Evolutionary conservation across 2,888 invertebrate genomes (phyloP).

Genomic region (Clepsis dumicolana): DNA sequence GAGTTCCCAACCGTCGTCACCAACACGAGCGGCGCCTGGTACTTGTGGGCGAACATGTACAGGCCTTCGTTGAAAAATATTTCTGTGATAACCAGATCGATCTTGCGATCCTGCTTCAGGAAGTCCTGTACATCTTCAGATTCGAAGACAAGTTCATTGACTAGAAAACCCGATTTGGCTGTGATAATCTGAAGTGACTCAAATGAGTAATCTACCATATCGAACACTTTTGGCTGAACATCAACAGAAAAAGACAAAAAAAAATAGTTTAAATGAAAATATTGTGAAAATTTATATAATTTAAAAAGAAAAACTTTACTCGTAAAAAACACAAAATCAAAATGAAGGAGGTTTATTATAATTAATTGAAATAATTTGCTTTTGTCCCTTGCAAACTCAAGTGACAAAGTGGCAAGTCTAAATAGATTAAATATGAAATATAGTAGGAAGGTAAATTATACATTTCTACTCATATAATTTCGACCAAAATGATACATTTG

Average conservation of each 20-base stretch:
- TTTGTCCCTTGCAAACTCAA: no score
- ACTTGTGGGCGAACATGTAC: conserved; percentile 47
- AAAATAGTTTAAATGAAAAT: neutral
- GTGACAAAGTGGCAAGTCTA: neutral
- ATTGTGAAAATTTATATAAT: no score
- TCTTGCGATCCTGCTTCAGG: conserved; percentile 42
- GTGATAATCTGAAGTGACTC: conserved; percentile 34
- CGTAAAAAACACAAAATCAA: no score
- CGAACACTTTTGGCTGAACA: conserved; percentile 35
- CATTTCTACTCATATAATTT: conserved; percentile 40
- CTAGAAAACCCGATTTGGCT: conserved; percentile 30
- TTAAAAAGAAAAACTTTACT: no score
- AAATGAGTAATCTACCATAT: conserved; percentile 32
- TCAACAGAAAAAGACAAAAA: conserved; percentile 41
- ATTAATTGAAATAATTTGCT: no score
- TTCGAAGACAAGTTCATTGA: conserved; percentile 41
- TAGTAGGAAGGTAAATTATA: neutral
- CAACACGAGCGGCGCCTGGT: conserved; percentile 45
- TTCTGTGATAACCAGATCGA: conserved; percentile 45
- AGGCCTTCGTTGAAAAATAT: conserved; percentile 45
- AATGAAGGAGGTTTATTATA: no score
- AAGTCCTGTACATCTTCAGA: conserved; percentile 45
- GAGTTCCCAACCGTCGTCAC: conserved; percentile 46
- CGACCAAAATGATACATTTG: conserved; percentile 33
- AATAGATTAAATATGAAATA: neutral